These are phyloP conservation scores for Melipona bicolor DNA, from an alignment of 2,888 invertebrate genomes.

Conservation along the genomic window DNA sequence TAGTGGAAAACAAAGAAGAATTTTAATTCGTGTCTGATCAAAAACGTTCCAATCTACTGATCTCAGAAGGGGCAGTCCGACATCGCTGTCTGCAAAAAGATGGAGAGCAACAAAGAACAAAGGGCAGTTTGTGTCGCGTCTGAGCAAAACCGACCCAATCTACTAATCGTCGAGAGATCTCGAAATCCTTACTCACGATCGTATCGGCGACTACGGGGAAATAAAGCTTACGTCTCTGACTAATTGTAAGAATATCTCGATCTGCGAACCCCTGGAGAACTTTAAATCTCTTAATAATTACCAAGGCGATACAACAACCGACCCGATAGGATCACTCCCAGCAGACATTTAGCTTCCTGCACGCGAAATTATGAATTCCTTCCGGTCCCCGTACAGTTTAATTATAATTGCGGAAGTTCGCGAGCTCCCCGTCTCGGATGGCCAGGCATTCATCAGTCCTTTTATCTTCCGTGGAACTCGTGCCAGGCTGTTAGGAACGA, in stretches of 20 bases:
- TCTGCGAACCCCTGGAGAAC: too few relatives aligned
- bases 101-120: too few relatives aligned
- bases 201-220: too few relatives aligned
- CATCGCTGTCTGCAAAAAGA: too few relatives aligned
- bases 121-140: too few relatives aligned
- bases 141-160: too few relatives aligned
- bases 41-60: neutral
- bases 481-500: constrained; percentile 50
- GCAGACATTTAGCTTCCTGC: neutral
- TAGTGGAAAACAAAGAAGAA: too few relatives aligned
- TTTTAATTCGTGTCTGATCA: neutral
- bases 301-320: neutral
- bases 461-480: constrained; percentile 61
- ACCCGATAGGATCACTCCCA: neutral
- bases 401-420: constrained; percentile 66
- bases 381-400: constrained; percentile 54
- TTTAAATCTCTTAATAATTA: neutral
- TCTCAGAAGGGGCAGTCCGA: neutral
- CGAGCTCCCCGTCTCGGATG: constrained; percentile 37
- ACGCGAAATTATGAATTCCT: constrained; percentile 46
- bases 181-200: too few relatives aligned
- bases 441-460: constrained; percentile 59
- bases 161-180: too few relatives aligned
- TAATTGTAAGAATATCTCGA: too few relatives aligned
- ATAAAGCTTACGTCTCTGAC: too few relatives aligned